A percentile compares a stretch with the other conserved stretches of the same genome.
Conservation (phyloP, 2,113 vertebrate species). For the Trematomus loennbergii region DNA sequence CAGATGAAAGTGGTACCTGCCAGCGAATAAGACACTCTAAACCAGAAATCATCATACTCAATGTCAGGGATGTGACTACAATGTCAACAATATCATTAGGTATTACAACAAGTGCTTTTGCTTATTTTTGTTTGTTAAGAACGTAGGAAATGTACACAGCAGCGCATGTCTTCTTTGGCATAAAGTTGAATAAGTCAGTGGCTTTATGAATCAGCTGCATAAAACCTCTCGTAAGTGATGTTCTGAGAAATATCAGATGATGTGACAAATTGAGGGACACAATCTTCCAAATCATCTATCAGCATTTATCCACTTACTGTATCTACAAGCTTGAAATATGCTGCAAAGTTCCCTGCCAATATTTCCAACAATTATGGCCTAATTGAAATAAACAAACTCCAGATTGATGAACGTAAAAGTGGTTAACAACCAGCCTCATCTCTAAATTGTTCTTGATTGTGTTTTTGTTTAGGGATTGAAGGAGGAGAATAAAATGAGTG, state of each 20-base stretch:
- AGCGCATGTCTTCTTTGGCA: slow-evolving; percentile 16
- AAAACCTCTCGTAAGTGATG: not conserved
- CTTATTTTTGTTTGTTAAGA: too few relatives aligned
- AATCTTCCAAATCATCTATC: not conserved
- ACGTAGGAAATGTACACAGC: not conserved
- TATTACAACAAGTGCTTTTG: not conserved
- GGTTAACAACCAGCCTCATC: not conserved
- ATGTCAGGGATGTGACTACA: slow-evolving; percentile 11
- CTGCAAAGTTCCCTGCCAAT: slow-evolving; percentile 2
- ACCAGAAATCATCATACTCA: slow-evolving; percentile 24
- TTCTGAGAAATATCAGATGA: slow-evolving; percentile 29
- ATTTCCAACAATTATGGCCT: not conserved
- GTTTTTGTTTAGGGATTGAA: not conserved
- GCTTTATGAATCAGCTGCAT: slow-evolving; percentile 9
- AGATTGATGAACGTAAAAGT: not conserved
- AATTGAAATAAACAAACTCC: not conserved
- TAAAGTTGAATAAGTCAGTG: slow-evolving; percentile 33
- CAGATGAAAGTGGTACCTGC: slow-evolving; percentile 31
- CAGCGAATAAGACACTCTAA: slow-evolving; percentile 16
- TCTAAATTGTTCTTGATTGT: not conserved
- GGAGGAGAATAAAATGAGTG: not conserved
- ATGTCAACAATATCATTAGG: not conserved
- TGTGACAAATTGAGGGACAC: slow-evolving; percentile 24
- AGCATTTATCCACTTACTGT: not conserved
- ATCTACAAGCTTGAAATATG: slow-evolving; percentile 7